These are phyloP conservation scores for Lutraria lutraria DNA, from an alignment of 2,888 invertebrate species.

Conservation along the genomic window DNA sequence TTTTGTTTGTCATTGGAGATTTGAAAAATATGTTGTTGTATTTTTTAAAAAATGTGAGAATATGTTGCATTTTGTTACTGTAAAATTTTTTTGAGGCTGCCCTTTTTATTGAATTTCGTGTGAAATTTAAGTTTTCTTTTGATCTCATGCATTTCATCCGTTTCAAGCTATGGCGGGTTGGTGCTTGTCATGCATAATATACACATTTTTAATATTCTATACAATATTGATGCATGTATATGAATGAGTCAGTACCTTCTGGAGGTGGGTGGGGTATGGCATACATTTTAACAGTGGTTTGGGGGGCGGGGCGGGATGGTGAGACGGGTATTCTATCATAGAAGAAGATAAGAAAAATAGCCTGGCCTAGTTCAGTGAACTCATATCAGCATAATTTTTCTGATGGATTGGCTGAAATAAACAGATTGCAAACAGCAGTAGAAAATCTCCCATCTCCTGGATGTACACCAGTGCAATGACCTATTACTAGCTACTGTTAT, in stretches of 20 bases:
- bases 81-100: too few relatives aligned
- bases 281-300: not conserved
- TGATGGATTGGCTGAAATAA: slow-evolving; percentile 7
- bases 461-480: slow-evolving; percentile 10
- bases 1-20: too few relatives aligned
- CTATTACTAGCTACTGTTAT: not conserved
- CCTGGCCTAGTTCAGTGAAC: not conserved
- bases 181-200: not conserved
- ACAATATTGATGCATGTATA: not conserved
- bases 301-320: not conserved
- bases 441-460: not conserved
- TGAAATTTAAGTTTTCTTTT: not conserved
- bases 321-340: too few relatives aligned
- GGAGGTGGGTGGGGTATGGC: too few relatives aligned
- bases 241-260: not conserved
- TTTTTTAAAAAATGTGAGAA: too few relatives aligned
- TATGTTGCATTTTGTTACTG: too few relatives aligned
- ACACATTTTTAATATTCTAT: not conserved
- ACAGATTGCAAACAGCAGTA: slow-evolving; percentile 1
- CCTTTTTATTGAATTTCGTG: not conserved
- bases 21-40: too few relatives aligned
- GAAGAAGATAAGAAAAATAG: not conserved
- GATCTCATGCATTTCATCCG: not conserved
- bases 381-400: not conserved
- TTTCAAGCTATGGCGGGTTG: not conserved